Evolutionary conservation across 2,888 invertebrate genomes (phyloP).

Genomic region (Ecliptopera silaceata): DNA sequence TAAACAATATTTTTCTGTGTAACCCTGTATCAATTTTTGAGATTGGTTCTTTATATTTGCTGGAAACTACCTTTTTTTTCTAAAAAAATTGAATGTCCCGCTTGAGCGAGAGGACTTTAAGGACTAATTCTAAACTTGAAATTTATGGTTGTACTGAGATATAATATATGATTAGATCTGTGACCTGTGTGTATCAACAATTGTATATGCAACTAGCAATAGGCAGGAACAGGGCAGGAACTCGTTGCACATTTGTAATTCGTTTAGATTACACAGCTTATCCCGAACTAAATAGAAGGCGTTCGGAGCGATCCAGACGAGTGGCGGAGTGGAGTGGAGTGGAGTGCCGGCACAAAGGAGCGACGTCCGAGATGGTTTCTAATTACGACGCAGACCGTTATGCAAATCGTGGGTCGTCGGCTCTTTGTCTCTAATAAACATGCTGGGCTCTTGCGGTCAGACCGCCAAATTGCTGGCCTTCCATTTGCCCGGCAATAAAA

Average conservation of each 20-base stretch:
- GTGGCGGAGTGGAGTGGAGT: too few relatives aligned
- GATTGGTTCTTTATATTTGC: too few relatives aligned
- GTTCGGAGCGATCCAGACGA: conserved; percentile 67
- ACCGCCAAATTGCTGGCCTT: conserved; percentile 74
- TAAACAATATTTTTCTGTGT: too few relatives aligned
- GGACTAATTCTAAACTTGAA: too few relatives aligned
- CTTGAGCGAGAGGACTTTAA: too few relatives aligned
- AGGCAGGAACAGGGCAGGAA: not conserved
- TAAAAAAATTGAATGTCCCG: too few relatives aligned
- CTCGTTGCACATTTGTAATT: conserved; percentile 52
- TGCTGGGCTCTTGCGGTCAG: conserved; percentile 76
- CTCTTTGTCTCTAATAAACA: conserved; percentile 81
- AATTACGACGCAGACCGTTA: conserved; percentile 81
- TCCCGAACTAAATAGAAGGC: conserved; percentile 70
- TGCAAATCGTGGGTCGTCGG: conserved; percentile 76
- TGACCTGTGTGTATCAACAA: too few relatives aligned
- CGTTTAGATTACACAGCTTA: conserved; percentile 62
- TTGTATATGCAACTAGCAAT: too few relatives aligned
- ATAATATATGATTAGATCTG: too few relatives aligned
- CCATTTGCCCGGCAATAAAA: conserved; percentile 67
- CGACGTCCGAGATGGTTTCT: conserved; percentile 80
- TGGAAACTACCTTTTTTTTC: too few relatives aligned
- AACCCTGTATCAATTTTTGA: too few relatives aligned
- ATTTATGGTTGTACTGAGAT: too few relatives aligned
- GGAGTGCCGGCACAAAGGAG: conserved; percentile 71